A percentile compares a stretch with the other conserved stretches of the same genome.
Evolutionary conservation across 2,888 invertebrate genomes (phyloP).

Genomic region (Agrilus cyanescens): DNA sequence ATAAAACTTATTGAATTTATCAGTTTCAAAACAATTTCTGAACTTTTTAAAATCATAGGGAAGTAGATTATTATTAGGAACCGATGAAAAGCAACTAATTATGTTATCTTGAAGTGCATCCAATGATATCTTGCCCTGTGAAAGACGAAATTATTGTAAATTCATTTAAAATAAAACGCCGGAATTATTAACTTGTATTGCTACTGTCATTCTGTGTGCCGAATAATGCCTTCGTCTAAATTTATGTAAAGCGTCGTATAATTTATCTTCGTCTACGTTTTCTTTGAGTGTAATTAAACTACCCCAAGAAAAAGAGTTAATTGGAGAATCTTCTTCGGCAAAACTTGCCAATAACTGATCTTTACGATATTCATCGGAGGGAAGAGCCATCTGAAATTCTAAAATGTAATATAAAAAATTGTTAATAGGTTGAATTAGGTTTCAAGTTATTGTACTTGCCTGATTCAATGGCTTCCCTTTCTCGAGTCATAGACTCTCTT

Average conservation of each 20-base stretch:
- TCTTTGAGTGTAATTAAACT: constrained; percentile 63
- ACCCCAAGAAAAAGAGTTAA: constrained; percentile 77
- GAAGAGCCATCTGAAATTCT: constrained; percentile 75
- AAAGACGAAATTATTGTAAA: not conserved
- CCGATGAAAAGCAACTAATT: constrained; percentile 49
- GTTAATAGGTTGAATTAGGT: too few relatives aligned
- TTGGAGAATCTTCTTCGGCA: constrained; percentile 58
- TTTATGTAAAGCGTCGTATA: constrained; percentile 59
- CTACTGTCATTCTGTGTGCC: constrained; percentile 78
- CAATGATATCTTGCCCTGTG: constrained; percentile 47
- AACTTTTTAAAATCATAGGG: constrained; percentile 48
- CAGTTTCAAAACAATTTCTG: constrained; percentile 43
- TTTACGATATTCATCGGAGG: constrained; percentile 61
- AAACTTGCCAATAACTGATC: constrained; percentile 64
- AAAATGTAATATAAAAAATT: not conserved
- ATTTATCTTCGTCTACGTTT: constrained; percentile 49
- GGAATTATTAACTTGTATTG: constrained; percentile 50
- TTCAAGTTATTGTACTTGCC: constrained; percentile 38
- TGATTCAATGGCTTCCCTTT: constrained; percentile 79
- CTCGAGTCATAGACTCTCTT: constrained; percentile 73
- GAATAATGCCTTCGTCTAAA: constrained; percentile 72
- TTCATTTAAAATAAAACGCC: not conserved
- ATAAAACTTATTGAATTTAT: constrained; percentile 54
- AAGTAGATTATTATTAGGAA: constrained; percentile 54
- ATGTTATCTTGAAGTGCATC: constrained; percentile 54